These are phyloP conservation scores for Euzetes globulus DNA, from an alignment of 2,888 invertebrate genomes.

Conservation along the genomic window DNA sequence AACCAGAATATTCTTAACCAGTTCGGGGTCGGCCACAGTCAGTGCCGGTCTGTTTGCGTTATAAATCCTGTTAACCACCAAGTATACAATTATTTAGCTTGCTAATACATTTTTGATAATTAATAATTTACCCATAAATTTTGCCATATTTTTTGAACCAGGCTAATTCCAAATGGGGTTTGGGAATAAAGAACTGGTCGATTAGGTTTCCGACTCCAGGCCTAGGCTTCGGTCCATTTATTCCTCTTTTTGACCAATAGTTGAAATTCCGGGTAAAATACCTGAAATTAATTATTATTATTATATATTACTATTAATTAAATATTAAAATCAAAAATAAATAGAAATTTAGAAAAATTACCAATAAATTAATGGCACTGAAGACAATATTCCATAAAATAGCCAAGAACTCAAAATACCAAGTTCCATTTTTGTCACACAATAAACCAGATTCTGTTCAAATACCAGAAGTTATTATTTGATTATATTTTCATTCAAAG, in stretches of 20 bases:
- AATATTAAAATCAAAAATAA: no score
- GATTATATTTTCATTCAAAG: no score
- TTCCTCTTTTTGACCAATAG: constrained; percentile 28
- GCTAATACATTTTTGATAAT: not conserved
- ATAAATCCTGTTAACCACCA: not conserved
- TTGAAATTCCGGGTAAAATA: constrained; percentile 8
- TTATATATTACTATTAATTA: no score
- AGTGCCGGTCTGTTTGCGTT: constrained; percentile 20
- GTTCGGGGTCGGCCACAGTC: constrained; percentile 18
- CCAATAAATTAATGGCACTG: no score
- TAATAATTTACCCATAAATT: constrained; percentile 23
- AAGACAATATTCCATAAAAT: no score
- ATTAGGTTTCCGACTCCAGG: not conserved
- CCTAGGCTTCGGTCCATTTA: constrained; percentile 20
- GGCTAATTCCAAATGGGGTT: not conserved
- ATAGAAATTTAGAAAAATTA: no score
- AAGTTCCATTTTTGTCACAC: no score
- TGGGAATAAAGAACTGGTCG: not conserved
- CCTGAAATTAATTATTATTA: no score
- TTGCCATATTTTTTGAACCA: constrained; percentile 23
- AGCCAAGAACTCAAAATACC: no score
- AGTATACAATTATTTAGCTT: not conserved
- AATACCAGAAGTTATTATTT: no score
- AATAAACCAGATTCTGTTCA: no score
- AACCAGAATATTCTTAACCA: constrained; percentile 29